Percentiles rank a stretch among this genome's conserved stretches.
Conservation (phyloP, 2,888 invertebrate genomes). For the Sphaeridia pumilis region DNA sequence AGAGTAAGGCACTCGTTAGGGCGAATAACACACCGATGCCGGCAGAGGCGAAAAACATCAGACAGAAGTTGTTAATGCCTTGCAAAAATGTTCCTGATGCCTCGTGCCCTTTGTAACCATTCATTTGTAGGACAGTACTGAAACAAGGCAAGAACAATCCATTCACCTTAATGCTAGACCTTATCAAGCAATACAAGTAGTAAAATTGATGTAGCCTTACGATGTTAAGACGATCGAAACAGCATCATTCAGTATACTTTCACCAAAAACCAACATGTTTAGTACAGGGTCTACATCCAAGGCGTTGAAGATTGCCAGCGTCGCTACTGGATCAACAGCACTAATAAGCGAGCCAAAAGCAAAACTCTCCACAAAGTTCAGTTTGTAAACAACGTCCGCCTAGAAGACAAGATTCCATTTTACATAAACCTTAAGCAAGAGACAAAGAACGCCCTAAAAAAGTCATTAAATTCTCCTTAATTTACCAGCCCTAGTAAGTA, state of each 20-base stretch:
- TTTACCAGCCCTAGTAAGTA: slow-evolving; percentile 77
- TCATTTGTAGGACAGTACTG: slow-evolving; percentile 37
- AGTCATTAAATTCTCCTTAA: no score
- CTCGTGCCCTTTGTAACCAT: slow-evolving; percentile 45
- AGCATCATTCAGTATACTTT: slow-evolving; percentile 93
- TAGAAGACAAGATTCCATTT: slow-evolving; percentile 37
- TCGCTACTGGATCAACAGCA: slow-evolving; percentile 98
- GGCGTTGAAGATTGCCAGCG: slow-evolving; percentile 96
- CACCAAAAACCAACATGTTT: slow-evolving; percentile 98
- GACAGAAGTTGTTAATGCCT: slow-evolving; percentile 74
- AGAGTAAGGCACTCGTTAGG: slow-evolving; percentile 74
- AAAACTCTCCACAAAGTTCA: slow-evolving; percentile 93
- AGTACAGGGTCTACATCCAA: slow-evolving; percentile 92
- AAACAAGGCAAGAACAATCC: no score
- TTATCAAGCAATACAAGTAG: no score
- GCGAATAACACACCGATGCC: slow-evolving; percentile 93
- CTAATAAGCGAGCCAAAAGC: slow-evolving; percentile 97
- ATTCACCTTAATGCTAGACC: no score
- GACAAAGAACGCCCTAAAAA: no score
- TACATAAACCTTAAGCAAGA: no score
- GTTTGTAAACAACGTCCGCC: slow-evolving; percentile 61
- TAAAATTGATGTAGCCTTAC: no score
- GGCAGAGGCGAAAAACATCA: slow-evolving; percentile 98
- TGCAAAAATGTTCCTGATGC: slow-evolving; percentile 67
- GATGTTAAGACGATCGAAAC: slow-evolving; percentile 96